phyloP scores from a whole-genome alignment of 2,888 invertebrate genomes.

The Argyresthia albistria region DNA sequence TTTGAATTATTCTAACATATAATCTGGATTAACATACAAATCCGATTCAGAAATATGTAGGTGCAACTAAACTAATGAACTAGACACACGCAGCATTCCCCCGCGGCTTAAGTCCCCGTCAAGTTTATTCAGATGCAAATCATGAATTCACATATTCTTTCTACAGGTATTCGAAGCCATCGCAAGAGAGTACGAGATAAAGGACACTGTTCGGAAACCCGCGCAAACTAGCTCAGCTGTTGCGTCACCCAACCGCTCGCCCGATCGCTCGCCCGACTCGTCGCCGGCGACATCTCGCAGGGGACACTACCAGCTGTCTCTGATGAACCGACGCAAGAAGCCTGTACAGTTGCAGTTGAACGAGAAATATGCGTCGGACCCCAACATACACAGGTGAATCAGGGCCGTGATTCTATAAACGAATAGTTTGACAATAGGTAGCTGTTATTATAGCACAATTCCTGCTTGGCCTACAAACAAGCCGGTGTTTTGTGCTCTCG shows the following conservation, averaged over 20 bases:
- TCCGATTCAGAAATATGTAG: too few species aligned
- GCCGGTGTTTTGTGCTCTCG: too few species aligned
- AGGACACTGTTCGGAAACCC: conserved; percentile 29
- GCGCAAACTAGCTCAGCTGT: conserved; percentile 34
- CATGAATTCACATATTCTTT: conserved; percentile 6
- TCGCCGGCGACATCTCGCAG: conserved; percentile 38
- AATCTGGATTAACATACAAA: too few species aligned
- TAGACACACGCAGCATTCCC: too few species aligned
- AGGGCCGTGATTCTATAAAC: too few species aligned
- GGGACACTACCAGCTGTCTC: conserved; percentile 51
- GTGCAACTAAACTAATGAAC: too few species aligned
- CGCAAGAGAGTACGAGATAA: conserved; percentile 56
- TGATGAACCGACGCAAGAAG: conserved; percentile 38
- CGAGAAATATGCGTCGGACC: conserved; percentile 48
- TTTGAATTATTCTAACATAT: too few species aligned
- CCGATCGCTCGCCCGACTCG: conserved; percentile 36
- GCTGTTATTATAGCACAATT: too few species aligned
- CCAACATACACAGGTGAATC: conserved; percentile 32
- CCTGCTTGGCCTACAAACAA: too few species aligned
- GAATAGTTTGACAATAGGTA: too few species aligned
- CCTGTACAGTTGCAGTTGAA: conserved; percentile 35
- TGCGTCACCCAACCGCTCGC: conserved; percentile 42
- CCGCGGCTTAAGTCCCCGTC: too few species aligned
- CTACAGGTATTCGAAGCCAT: conserved; percentile 60
- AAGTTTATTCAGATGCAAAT: too few species aligned